These are phyloP conservation scores for Acanthosepion pharaonis DNA, from an alignment of 2,888 invertebrate species.

Conservation along the genomic window DNA sequence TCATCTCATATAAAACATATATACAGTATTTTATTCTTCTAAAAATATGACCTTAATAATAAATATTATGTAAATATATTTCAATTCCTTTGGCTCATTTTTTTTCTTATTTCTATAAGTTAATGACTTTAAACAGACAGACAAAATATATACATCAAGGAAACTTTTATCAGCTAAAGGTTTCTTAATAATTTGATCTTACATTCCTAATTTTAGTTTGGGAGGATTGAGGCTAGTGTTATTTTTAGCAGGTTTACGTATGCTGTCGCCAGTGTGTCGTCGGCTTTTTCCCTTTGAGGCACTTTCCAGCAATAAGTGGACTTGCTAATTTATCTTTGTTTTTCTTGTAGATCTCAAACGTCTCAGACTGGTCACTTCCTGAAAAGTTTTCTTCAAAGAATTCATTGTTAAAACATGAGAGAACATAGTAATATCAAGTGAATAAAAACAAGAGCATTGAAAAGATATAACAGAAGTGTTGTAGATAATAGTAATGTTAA, in stretches of 20 bases:
- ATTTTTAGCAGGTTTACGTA: not conserved
- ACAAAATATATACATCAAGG: not conserved
- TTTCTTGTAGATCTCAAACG: not conserved
- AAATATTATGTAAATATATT: no score
- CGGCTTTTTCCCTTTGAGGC: not conserved
- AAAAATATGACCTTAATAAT: no score
- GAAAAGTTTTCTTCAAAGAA: not conserved
- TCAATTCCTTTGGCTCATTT: not conserved
- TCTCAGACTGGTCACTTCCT: not conserved
- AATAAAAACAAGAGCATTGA: not conserved
- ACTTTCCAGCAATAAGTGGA: not conserved
- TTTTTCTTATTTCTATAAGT: not conserved
- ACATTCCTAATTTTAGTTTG: not conserved
- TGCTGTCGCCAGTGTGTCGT: not conserved
- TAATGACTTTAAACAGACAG: not conserved
- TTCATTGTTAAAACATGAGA: not conserved
- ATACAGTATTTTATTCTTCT: no score
- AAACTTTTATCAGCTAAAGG: not conserved
- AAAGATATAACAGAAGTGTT: not conserved
- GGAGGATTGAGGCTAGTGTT: not conserved
- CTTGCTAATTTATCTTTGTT: not conserved
- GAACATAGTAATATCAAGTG: not conserved
- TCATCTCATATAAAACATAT: no score
- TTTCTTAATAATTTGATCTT: not conserved
- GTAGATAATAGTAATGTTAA: no score